Evolutionary conservation across 2,888 invertebrate genomes (phyloP), one percentile per base, ranked within the genome.

Genomic region (Nasonovia ribisnigri): DNA sequence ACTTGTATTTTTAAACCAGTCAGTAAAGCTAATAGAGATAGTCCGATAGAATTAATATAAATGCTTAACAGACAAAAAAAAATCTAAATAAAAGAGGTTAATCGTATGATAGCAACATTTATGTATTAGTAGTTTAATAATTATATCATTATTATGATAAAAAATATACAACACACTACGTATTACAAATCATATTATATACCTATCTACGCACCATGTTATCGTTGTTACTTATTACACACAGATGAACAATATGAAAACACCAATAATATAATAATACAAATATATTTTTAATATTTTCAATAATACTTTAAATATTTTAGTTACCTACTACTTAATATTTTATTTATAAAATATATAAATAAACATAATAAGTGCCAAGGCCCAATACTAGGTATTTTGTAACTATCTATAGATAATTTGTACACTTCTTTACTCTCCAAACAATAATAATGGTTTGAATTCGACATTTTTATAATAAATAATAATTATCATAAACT

Each of bases 51-150:
- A 77, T 77, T 20, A 24, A 87, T 87, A 46, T 54, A 26, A 88
- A 54, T 88, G 36, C 54, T 54, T 57, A 88, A 88, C 54, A n/a
- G 88, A 36, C 20, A 88, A n/a, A 88, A 88, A n/a, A 51, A 24
- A 88, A 36, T 77, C 16, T 77, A 77, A 36, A 77, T 77, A 77
- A 77, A 77, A 77, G 77, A 77, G 77, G 77, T 77, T 77, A 77
- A 77, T 36, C 36, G 77, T 54, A 54, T 77, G 77, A 77, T 77
- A 77, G 36, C 36, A 77, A 77, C 77, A 77, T 77, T 36, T 36
- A 77, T 20, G 20, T 36, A 77, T 77, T 20, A 20, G 20, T 77
- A 42, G 3, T 36, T 46, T 77, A 77, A 36, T 77, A 77, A 77
- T 77, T 77, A 77, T 77, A 77, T 77, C 77, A 77, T 77, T 36